Percentiles rank a stretch among this genome's conserved stretches.
Conservation (phyloP, 2,113 vertebrate species). For the Ondatra zibethicus region DNA sequence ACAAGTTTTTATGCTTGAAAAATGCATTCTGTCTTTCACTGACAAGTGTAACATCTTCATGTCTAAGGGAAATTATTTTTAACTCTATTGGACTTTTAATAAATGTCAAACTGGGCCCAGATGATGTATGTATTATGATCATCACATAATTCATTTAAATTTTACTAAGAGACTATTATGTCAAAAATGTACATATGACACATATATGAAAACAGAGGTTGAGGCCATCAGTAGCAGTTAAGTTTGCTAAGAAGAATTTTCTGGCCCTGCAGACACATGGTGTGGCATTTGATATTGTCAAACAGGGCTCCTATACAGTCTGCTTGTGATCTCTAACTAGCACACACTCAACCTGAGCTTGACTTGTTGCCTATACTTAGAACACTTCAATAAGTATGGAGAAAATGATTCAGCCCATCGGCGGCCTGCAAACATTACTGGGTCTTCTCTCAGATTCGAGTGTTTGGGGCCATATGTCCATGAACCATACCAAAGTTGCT, state of each 20-base stretch:
- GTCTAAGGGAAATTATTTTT: background rate
- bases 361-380: background rate
- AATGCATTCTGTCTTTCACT: background rate
- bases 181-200: background rate
- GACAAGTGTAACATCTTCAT: background rate
- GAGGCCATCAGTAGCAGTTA: background rate
- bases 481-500: background rate
- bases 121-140: background rate
- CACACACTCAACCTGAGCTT: background rate
- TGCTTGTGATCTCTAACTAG: background rate
- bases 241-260: background rate
- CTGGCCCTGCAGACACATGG: rapidly evolving
- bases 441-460: background rate
- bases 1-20: background rate
- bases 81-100: background rate
- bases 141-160: background rate
- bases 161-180: background rate
- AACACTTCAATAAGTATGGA: background rate
- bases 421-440: background rate
- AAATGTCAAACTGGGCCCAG: background rate
- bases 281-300: background rate
- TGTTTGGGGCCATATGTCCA: background rate
- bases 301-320: background rate
- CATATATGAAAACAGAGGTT: background rate
- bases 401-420: background rate